Conservation (phyloP, 1,140 invertebrate genomes). For the Drosophila trapezifrons region DNA sequence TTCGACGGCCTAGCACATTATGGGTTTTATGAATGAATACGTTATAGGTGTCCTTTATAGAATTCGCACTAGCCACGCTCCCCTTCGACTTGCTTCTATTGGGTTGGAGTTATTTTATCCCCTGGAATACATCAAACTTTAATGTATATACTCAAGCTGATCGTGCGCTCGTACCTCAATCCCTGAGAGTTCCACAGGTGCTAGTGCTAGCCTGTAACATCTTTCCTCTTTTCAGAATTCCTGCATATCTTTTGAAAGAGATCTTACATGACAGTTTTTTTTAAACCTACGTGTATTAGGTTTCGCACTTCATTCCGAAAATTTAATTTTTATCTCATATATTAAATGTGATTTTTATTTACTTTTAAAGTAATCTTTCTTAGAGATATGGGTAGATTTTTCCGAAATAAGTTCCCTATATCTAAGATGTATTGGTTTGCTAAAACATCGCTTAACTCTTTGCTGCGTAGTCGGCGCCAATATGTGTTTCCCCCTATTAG, state of each 20-base stretch:
- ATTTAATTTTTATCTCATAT: too few species aligned
- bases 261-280: too few species aligned
- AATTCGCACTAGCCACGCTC: background rate
- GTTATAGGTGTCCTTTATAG: background rate
- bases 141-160: background rate
- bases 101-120: too few species aligned
- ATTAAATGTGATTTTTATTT: background rate
- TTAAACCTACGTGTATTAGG: too few species aligned
- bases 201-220: too few species aligned
- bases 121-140: too few species aligned
- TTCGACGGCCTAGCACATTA: conserved; percentile 27
- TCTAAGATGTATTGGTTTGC: too few species aligned
- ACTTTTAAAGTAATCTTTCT: too few species aligned
- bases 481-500: background rate
- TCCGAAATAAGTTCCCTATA: background rate
- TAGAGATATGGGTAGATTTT: background rate
- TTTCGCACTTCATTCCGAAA: background rate
- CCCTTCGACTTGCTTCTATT: too few species aligned
- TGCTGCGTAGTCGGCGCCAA: background rate
- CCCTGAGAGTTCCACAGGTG: background rate
- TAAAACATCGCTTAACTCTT: background rate
- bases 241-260: background rate
- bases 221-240: background rate
- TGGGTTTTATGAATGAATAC: conserved; percentile 62
- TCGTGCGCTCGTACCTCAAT: background rate